Conservation (phyloP, 1,140 invertebrate species). For the Mya arenaria region DNA sequence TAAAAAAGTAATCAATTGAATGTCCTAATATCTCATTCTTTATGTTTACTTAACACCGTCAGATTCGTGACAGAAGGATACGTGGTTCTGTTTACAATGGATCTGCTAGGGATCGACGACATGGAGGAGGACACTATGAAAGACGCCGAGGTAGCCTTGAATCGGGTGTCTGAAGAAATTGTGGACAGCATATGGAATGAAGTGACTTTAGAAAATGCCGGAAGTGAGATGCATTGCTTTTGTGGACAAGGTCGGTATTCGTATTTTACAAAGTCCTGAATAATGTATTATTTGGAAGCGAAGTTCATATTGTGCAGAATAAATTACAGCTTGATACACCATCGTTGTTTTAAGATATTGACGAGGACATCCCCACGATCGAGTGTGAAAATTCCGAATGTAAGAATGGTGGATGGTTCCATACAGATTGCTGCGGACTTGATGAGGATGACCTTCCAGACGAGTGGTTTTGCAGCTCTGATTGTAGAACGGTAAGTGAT, state of each 20-base stretch:
- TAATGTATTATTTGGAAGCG: not conserved
- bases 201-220: not conserved
- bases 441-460: constrained; percentile 7
- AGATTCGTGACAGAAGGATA: constrained; percentile 7
- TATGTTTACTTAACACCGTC: too few species aligned
- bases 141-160: not conserved
- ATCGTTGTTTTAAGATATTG: not conserved
- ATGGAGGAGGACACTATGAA: not conserved
- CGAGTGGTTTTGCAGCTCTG: not conserved
- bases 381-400: not conserved
- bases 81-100: not conserved
- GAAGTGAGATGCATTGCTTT: not conserved
- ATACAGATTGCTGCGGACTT: constrained; percentile 5
- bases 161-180: not conserved
- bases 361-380: not conserved
- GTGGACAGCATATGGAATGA: not conserved
- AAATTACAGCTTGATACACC: not conserved
- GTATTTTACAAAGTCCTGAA: not conserved
- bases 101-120: not conserved
- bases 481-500: not conserved
- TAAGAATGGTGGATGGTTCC: constrained; percentile 5
- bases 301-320: not conserved
- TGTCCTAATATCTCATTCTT: too few species aligned
- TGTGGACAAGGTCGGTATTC: not conserved
- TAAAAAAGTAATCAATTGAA: too few species aligned